phyloP scores from a whole-genome alignment of 1,140 invertebrate genomes.

The Conus betulinus region DNA sequence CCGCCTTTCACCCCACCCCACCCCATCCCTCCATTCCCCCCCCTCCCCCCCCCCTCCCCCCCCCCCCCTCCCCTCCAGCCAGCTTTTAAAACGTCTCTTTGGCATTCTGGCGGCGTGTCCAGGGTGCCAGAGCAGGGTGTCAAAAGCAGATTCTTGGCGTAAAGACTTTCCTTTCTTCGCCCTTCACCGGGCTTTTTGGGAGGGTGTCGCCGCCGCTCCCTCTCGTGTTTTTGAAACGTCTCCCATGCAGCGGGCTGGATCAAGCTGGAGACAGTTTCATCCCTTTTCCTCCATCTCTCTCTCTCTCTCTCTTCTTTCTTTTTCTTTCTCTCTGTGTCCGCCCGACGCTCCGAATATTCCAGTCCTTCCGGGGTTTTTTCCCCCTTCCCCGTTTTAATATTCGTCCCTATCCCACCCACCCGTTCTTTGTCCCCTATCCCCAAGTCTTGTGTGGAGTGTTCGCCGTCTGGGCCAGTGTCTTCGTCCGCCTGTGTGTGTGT shows the following conservation, averaged over 20 bases:
- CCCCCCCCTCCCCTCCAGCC: not conserved
- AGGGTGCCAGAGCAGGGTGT: not conserved
- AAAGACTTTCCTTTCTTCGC: not conserved
- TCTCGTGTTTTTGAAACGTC: not conserved
- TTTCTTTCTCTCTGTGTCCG: not conserved
- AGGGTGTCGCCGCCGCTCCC: not conserved
- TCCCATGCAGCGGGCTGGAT: not conserved
- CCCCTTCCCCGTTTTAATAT: not conserved
- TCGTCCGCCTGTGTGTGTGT: no score
- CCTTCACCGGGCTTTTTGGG: not conserved
- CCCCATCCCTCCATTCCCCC: no score
- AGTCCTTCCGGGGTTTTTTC: not conserved
- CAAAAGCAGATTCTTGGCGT: slow-evolving; percentile 1
- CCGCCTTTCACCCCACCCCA: no score
- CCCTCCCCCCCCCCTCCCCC: not conserved
- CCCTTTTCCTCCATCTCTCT: slow-evolving; percentile 6
- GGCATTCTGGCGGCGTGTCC: not conserved
- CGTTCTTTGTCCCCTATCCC: no score
- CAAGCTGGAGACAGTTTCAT: not conserved
- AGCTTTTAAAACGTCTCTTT: not conserved
- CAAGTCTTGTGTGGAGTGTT: no score
- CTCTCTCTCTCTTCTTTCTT: slow-evolving; percentile 25
- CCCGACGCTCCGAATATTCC: no score
- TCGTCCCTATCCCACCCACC: no score
- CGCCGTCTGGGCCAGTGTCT: no score